Percentiles rank a stretch among this genome's conserved stretches.
These are phyloP conservation scores for Entomobrya proxima DNA, from an alignment of 2,888 invertebrate species.

Conservation along the genomic window DNA sequence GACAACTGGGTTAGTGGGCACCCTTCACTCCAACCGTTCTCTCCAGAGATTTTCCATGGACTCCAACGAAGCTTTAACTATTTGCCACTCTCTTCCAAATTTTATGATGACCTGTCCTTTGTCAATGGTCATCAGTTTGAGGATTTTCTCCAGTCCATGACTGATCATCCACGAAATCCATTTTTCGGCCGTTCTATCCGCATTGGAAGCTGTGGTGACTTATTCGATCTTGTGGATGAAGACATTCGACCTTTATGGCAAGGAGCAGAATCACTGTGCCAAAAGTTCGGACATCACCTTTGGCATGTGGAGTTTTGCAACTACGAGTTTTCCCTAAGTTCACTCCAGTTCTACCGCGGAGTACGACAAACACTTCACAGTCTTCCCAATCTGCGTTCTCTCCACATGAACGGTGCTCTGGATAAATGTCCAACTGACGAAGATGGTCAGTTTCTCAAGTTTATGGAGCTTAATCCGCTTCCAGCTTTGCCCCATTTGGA, in stretches of 20 bases:
- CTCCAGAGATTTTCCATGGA: background rate
- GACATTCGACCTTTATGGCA: background rate
- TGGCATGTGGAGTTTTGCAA: constrained; percentile 19
- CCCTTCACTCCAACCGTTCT: background rate
- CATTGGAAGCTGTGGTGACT: constrained; percentile 1
- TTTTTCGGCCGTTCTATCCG: constrained; percentile 8
- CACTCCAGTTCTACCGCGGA: constrained; percentile 1
- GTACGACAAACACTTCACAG: background rate
- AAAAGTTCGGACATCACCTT: background rate
- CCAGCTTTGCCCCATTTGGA: background rate
- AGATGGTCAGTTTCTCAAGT: background rate
- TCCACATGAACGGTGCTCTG: constrained; percentile 24
- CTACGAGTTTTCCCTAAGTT: background rate
- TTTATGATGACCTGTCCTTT: constrained; percentile 12
- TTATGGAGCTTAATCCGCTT: background rate
- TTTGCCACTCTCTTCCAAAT: constrained; percentile 3
- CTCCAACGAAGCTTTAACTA: constrained; percentile 1
- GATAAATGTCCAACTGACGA: background rate
- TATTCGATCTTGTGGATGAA: background rate
- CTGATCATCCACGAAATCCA: background rate
- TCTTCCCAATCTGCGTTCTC: background rate
- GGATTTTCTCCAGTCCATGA: background rate
- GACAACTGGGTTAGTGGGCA: background rate
- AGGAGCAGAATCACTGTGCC: background rate
- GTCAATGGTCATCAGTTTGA: constrained; percentile 11